Conservation (phyloP, 2,113 vertebrate genomes). For the Hystrix cristata region DNA sequence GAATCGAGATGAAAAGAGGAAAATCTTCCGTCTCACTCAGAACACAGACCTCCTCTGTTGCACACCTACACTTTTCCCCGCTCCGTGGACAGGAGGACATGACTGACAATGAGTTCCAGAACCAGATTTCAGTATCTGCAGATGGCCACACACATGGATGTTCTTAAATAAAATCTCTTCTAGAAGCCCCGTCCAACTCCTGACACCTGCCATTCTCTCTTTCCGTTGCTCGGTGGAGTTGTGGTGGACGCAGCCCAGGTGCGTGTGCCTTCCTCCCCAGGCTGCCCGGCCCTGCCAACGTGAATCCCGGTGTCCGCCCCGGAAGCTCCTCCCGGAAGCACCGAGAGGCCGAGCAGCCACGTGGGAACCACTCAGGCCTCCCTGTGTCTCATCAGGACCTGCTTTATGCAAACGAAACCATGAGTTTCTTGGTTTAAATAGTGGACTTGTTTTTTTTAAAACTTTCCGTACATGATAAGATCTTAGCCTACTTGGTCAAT, state of each 20-base stretch:
- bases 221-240: not conserved
- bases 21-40: not conserved
- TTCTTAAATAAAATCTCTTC: not conserved
- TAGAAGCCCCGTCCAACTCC: not conserved
- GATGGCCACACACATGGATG: not conserved
- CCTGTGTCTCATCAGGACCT: not conserved
- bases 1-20: not conserved
- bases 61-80: not conserved
- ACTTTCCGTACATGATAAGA: not conserved
- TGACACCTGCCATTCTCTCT: not conserved
- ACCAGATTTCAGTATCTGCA: not conserved
- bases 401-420: not conserved
- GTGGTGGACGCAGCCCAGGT: not conserved
- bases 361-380: not conserved
- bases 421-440: not conserved
- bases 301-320: not conserved
- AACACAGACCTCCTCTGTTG: not conserved
- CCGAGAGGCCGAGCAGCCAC: not conserved
- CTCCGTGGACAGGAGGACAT: not conserved
- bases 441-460: not conserved
- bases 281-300: too few species aligned
- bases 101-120: not conserved
- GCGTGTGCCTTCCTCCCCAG: fast-evolving
- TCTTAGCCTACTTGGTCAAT: too few species aligned
- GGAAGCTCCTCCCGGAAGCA: not conserved